Evolutionary conservation across 2,888 invertebrate genomes (phyloP).

Genomic region (Cryptus armator): DNA sequence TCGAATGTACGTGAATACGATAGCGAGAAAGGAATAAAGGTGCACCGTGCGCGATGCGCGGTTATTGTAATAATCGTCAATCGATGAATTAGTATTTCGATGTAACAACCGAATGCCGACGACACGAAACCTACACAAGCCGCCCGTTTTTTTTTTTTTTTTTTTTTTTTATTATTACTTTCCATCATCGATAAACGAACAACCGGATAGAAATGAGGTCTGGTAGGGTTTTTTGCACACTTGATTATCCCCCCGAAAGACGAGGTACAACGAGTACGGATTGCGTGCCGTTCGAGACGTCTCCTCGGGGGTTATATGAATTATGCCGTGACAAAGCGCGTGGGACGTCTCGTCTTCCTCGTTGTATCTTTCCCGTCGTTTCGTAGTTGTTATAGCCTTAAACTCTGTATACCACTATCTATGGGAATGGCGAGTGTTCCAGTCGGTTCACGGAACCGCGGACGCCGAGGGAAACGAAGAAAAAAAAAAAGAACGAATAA

Average conservation of each 20-base stretch:
- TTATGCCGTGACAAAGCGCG: slow-evolving; percentile 75
- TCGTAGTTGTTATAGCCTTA: neutral
- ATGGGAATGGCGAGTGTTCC: slow-evolving; percentile 70
- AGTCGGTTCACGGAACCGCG: slow-evolving; percentile 74
- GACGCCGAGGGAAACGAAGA: slow-evolving; percentile 38
- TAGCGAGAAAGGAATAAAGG: slow-evolving; percentile 50
- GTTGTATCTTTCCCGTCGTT: slow-evolving; percentile 13
- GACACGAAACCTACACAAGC: slow-evolving; percentile 22
- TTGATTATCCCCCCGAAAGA: slow-evolving; percentile 43
- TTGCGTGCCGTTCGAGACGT: slow-evolving; percentile 74
- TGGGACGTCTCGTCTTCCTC: slow-evolving; percentile 66
- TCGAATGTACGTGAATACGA: slow-evolving; percentile 59
- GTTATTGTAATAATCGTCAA: neutral
- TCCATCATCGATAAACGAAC: slow-evolving; percentile 45
- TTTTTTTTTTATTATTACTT: neutral
- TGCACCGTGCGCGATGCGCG: neutral
- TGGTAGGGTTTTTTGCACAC: slow-evolving; percentile 48
- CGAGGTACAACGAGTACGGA: slow-evolving; percentile 44
- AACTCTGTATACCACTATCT: slow-evolving; percentile 22
- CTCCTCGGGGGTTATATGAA: slow-evolving; percentile 68
- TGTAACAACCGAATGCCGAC: slow-evolving; percentile 7
- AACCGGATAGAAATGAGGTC: slow-evolving; percentile 20
- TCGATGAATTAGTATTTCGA: slow-evolving; percentile 36
- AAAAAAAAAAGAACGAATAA: slow-evolving; percentile 20
- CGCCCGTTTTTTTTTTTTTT: no score